Evolutionary conservation across 2,113 vertebrate genomes (phyloP).

Genomic region (Diglossa brunneiventris): DNA sequence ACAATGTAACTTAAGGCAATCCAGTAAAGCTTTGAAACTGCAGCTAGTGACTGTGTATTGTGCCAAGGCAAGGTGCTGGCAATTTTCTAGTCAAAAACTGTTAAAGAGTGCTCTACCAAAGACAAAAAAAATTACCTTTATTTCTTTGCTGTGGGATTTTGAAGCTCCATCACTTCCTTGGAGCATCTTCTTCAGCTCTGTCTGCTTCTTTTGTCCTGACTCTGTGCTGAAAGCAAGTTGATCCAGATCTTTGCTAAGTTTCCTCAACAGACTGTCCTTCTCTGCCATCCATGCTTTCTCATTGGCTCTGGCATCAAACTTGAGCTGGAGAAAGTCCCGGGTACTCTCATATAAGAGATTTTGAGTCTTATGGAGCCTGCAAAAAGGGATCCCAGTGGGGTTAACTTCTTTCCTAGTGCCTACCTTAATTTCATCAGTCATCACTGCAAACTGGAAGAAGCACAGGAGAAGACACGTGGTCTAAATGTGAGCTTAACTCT

Average conservation of each 20-base stretch:
- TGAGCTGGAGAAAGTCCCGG: slow-evolving; percentile 88
- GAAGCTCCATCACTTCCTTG: slow-evolving; percentile 42
- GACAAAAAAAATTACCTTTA: slow-evolving; percentile 76
- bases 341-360: slow-evolving; percentile 90
- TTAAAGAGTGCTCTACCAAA: not conserved
- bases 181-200: not conserved
- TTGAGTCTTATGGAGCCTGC: slow-evolving; percentile 86
- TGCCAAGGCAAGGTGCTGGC: not conserved
- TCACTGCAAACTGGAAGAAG: not conserved
- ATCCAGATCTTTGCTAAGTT: slow-evolving; percentile 73
- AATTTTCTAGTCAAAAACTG: not conserved
- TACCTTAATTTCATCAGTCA: not conserved
- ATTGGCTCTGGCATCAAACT: slow-evolving; percentile 81
- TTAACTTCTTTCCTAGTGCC: not conserved
- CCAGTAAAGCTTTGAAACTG: not conserved
- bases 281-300: slow-evolving; percentile 94
- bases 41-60: not conserved
- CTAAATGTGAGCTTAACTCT: not conserved
- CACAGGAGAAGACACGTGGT: not conserved
- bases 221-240: not conserved
- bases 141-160: slow-evolving; percentile 73
- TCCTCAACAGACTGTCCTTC: slow-evolving; percentile 84
- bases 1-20: not conserved
- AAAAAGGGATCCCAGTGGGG: not conserved
- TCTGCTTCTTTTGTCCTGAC: not conserved